Conservation (phyloP, 2,113 vertebrate genomes). For the Hyperoodon ampullatus region DNA sequence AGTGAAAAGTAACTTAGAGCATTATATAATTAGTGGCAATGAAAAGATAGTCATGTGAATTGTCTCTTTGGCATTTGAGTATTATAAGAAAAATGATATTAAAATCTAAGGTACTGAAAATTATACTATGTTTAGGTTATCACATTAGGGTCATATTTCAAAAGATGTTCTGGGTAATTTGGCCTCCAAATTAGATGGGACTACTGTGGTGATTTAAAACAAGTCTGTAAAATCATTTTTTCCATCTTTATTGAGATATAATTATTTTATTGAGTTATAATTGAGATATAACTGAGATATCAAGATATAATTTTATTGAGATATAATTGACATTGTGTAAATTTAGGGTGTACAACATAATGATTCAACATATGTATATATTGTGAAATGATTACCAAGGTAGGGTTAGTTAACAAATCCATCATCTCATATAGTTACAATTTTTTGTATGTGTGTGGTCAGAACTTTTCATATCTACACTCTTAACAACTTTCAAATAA, state of each 20-base stretch:
- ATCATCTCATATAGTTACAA: background rate
- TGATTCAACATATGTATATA: background rate
- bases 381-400: background rate
- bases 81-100: background rate
- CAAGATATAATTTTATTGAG: no score
- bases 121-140: background rate
- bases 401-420: background rate
- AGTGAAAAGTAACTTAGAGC: background rate
- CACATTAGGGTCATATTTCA: background rate
- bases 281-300: no score
- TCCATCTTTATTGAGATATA: background rate
- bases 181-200: background rate
- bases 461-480: background rate
- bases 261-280: no score
- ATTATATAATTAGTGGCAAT: background rate
- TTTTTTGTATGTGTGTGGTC: background rate
- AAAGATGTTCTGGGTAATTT: background rate
- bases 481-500: background rate
- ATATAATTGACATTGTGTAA: background rate
- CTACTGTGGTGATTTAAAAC: background rate
- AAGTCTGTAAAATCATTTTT: background rate
- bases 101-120: background rate
- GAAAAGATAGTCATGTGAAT: background rate
- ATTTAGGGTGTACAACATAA: background rate
- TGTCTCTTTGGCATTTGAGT: background rate